Evolutionary conservation across 2,113 vertebrate genomes (phyloP), one percentile per base, ranked within the genome.

Genomic region (Larimichthys crocea): DNA sequence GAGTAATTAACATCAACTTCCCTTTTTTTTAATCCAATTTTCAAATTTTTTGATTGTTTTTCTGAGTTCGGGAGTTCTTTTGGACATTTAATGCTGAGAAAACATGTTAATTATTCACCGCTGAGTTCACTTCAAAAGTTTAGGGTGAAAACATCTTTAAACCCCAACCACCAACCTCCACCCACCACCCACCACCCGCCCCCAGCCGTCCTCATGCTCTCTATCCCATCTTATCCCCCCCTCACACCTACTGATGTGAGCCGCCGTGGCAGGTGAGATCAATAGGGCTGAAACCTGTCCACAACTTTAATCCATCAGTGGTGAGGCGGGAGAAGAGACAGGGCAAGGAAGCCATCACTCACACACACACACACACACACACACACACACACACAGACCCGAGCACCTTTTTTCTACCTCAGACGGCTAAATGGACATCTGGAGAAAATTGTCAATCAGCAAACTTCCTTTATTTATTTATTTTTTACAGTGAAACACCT

Each of bases 251-350:
- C 79, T 85, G 89, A 89, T 83, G 84, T 86, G 86, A 90, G 89
- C 90, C 84, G 85, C 79, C 74, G 2, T 91, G 92, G 89, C 91
- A 92, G 91, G 83, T 85, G 81, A 86, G 86, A 93, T 93, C 92
- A 88, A 93, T 93, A 93, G 74, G 91, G 85, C 88, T 89, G 83
- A 91, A 91, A 89, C 89, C 90, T 90, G 91, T 91, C 90, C 91
- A 80, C 76, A 88, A 84, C 86, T 83, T 90, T 92, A 90, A 93
- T 93, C 90, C 89, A 92, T 93, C 92, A 88, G 87, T 56, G 80
- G 81, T 42, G 88, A 90, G 83, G 62, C 60, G 50, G 64, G 87
- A 88, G 90, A 66, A 75, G 83, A 92, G 87, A 89, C 88, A 26
- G 71, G 85, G 83, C 85, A 68, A 89, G 83, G 79, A 80, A 89